Conservation (phyloP, 2,888 invertebrate species). For the Alloplasta piceator region DNA sequence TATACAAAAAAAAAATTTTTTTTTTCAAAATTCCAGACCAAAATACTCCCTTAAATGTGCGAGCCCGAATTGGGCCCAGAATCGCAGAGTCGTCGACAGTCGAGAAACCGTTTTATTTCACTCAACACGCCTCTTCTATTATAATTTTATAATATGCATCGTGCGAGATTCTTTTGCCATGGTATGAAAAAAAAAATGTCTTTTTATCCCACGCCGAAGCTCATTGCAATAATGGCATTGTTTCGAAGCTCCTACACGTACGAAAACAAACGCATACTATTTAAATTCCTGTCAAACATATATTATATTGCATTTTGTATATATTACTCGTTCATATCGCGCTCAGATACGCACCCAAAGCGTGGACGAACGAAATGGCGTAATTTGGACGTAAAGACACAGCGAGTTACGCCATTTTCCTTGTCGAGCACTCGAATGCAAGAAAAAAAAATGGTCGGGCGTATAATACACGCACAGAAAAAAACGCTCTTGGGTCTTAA, state of each 20-base stretch:
- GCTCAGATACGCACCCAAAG: too few relatives aligned
- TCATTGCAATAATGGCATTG: slow-evolving; percentile 78
- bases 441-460: too few relatives aligned
- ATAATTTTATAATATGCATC: neutral
- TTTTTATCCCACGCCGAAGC: slow-evolving; percentile 76
- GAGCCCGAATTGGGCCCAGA: neutral
- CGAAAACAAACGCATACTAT: slow-evolving; percentile 42
- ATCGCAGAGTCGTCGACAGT: slow-evolving; percentile 11
- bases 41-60: too few relatives aligned
- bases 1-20: neutral
- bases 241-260: slow-evolving; percentile 62
- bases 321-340: too few relatives aligned
- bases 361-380: too few relatives aligned
- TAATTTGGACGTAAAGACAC: too few relatives aligned
- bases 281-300: neutral
- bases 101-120: neutral
- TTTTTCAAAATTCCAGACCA: too few relatives aligned
- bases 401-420: too few relatives aligned
- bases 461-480: slow-evolving; percentile 15
- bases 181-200: slow-evolving; percentile 69
- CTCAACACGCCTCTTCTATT: neutral
- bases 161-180: slow-evolving; percentile 29
- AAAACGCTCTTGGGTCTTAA: slow-evolving; percentile 48
- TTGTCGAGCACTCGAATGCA: too few relatives aligned
- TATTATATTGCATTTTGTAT: neutral